Conservation (phyloP, 2,888 invertebrate genomes). For the Drepana falcataria region DNA sequence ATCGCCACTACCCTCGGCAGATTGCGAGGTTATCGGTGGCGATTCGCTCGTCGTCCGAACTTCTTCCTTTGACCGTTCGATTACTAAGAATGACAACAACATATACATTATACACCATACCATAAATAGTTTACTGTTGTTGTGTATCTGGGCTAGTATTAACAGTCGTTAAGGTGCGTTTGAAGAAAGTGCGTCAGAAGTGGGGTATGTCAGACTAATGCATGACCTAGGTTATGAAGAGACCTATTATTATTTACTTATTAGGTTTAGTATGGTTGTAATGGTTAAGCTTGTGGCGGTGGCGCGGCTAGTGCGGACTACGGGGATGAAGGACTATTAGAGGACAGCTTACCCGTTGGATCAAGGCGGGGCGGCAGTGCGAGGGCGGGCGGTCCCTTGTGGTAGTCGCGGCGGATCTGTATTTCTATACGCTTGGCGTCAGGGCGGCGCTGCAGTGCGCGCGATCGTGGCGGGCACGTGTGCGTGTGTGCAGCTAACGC, state of each 20-base stretch:
- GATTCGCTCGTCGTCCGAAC: neutral
- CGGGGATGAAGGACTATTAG: no score
- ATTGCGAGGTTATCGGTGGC: neutral
- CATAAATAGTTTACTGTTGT: no score
- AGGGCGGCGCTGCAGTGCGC: conserved; percentile 36
- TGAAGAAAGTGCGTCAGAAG: no score
- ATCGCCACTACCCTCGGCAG: conserved; percentile 17
- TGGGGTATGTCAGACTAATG: no score
- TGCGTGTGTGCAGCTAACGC: conserved; percentile 85
- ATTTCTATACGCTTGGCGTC: conserved; percentile 61
- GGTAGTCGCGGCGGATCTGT: conserved; percentile 67
- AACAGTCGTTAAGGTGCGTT: no score
- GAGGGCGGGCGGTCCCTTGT: conserved; percentile 41
- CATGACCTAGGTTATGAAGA: no score
- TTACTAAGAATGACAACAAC: conserved; percentile 15
- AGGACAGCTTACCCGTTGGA: conserved; percentile 7
- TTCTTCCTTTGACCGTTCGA: neutral
- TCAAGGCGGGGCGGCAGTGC: conserved; percentile 17
- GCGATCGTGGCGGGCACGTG: conserved; percentile 79
- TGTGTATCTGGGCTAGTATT: no score
- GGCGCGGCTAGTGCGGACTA: no score
- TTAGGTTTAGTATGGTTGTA: no score
- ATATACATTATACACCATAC: conserved; percentile 11
- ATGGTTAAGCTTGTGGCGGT: no score
- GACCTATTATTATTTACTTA: no score